Conservation (phyloP, 2,888 invertebrate genomes). For the Hirtodrosophila duncani region DNA sequence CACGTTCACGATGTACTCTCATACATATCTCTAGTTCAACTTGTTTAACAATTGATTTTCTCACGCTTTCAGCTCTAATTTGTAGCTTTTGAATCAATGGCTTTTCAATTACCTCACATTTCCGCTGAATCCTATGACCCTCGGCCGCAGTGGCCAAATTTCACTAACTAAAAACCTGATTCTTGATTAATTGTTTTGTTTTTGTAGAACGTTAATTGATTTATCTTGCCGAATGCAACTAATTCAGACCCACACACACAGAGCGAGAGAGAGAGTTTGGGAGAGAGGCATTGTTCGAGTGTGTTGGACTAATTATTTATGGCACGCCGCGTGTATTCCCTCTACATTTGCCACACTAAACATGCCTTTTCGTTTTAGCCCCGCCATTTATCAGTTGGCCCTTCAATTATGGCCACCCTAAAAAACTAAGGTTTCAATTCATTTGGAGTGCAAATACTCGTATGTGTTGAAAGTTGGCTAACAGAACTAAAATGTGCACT, state of each 20-base stretch:
- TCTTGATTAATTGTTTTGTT: slow-evolving; percentile 68
- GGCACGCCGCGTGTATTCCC: neutral
- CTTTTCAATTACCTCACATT: slow-evolving; percentile 61
- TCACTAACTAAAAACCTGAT: slow-evolving; percentile 52
- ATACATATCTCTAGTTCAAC: no score
- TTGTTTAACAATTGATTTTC: no score
- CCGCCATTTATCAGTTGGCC: slow-evolving; percentile 25
- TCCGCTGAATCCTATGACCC: no score
- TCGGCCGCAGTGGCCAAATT: neutral
- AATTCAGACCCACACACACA: slow-evolving; percentile 19
- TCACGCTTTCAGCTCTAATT: no score
- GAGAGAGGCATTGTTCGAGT: no score
- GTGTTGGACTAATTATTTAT: neutral
- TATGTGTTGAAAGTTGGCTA: no score
- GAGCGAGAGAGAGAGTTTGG: neutral
- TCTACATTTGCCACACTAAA: neutral
- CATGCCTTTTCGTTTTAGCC: slow-evolving; percentile 25
- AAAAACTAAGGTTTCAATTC: slow-evolving; percentile 64
- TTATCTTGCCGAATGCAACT: slow-evolving; percentile 52
- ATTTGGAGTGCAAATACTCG: slow-evolving; percentile 70
- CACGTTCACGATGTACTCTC: no score
- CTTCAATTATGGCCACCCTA: slow-evolving; percentile 49
- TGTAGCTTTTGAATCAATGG: slow-evolving; percentile 55
- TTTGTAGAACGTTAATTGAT: slow-evolving; percentile 60
- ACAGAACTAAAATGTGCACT: no score